Percentiles rank a stretch among this genome's conserved stretches.
Conservation (phyloP, 2,797 vertebrate genomes). For the Cryptoprocta ferox region DNA sequence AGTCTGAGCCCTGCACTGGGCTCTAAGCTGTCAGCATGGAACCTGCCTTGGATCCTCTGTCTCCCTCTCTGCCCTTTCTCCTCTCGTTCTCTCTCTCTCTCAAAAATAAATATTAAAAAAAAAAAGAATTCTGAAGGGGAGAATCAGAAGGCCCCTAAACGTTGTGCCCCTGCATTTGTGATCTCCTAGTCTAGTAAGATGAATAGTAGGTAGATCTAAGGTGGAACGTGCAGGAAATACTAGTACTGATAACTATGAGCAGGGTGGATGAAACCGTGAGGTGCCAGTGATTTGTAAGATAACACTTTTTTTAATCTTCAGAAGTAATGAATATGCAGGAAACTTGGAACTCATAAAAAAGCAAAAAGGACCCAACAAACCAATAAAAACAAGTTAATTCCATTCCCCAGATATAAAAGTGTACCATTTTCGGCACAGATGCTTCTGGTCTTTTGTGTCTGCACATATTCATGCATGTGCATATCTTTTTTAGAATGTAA, state of each 20-base stretch:
- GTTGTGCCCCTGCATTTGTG: background rate
- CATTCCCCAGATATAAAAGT: background rate
- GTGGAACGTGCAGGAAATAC: background rate
- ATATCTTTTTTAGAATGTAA: background rate
- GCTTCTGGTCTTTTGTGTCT: background rate
- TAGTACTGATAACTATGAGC: background rate
- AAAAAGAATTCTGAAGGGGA: slow-evolving; percentile 19
- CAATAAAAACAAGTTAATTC: background rate
- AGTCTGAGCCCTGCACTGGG: too few species aligned
- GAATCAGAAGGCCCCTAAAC: background rate
- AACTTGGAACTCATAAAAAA: background rate
- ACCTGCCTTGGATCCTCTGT: too few species aligned
- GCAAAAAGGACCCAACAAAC: background rate
- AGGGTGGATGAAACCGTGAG: background rate
- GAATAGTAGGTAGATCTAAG: background rate
- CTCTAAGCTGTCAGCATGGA: too few species aligned
- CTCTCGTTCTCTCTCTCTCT: too few species aligned
- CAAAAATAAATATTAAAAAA: too few species aligned
- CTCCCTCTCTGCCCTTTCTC: too few species aligned
- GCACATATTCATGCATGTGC: too few species aligned
- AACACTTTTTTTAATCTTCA: background rate
- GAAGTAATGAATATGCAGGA: background rate
- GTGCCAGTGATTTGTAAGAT: background rate
- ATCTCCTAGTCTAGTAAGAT: background rate
- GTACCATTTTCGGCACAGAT: accelerated